phyloP scores from a whole-genome alignment of 2,797 vertebrate species.

The Sebastes trivittatus region DNA sequence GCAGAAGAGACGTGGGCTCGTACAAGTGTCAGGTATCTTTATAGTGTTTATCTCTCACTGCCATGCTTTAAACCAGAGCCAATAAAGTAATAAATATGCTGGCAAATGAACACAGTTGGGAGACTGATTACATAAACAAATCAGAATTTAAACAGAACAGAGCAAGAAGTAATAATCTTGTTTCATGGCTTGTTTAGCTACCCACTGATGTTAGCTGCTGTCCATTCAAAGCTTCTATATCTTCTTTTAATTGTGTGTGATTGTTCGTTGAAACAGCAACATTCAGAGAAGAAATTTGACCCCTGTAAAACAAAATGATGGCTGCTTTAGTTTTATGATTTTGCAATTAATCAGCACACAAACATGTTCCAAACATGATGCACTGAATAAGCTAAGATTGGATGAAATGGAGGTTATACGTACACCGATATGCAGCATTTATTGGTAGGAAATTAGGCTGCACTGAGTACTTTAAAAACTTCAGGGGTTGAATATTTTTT shows the following conservation, averaged over 20 bases:
- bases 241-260: not conserved
- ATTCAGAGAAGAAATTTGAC: not conserved
- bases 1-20: conserved; percentile 68
- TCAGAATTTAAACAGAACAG: not conserved
- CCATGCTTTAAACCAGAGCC: not conserved
- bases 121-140: not conserved
- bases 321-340: not conserved
- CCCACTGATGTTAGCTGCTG: not conserved
- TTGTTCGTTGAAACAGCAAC: not conserved
- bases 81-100: not conserved
- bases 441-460: not conserved
- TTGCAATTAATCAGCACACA: not conserved
- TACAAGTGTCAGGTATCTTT: conserved; percentile 85
- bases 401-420: not conserved
- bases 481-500: not conserved
- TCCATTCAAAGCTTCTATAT: not conserved
- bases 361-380: not conserved
- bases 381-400: not conserved
- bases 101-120: not conserved
- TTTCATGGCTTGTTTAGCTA: not conserved
- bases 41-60: not conserved
- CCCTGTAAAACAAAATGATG: too few relatives aligned
- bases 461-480: not conserved
- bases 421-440: not conserved
- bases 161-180: not conserved